Evolutionary conservation across 1,140 invertebrate species (phyloP).

Genomic region (Drosophila lowei): DNA sequence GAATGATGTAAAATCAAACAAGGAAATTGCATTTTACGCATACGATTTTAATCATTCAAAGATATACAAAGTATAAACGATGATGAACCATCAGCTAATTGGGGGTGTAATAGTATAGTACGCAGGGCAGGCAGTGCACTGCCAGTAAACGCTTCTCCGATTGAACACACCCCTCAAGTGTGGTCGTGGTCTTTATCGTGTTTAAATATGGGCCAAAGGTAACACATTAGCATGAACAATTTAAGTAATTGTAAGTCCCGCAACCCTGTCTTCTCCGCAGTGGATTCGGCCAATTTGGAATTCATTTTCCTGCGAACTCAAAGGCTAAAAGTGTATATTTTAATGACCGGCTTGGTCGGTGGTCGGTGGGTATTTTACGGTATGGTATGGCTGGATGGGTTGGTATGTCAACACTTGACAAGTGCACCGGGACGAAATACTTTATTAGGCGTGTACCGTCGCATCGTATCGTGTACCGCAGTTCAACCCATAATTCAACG

Average conservation of each 20-base stretch:
- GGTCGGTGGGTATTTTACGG: background rate
- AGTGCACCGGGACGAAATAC: conserved; percentile 64
- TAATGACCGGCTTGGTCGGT: conserved; percentile 57
- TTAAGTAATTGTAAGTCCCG: conserved; percentile 46
- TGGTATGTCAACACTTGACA: conserved; percentile 75
- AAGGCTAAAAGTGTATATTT: conserved; percentile 58
- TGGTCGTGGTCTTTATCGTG: conserved; percentile 29
- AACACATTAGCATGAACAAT: conserved; percentile 65
- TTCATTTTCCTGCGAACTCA: background rate
- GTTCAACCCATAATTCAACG: conserved; percentile 38
- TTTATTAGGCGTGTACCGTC: conserved; percentile 45
- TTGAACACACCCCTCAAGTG: conserved; percentile 46
- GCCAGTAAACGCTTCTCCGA: conserved; percentile 23
- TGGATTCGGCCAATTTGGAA: conserved; percentile 46
- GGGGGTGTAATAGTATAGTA: conserved; percentile 65
- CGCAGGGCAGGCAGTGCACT: conserved; percentile 3
- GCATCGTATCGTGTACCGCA: conserved; percentile 43
- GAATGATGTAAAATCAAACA: too few relatives aligned
- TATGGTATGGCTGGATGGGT: conserved; percentile 12
- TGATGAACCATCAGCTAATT: conserved; percentile 62
- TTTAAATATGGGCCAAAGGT: conserved; percentile 64
- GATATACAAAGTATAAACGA: background rate
- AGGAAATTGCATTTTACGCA: too few relatives aligned
- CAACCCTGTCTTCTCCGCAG: conserved; percentile 29
- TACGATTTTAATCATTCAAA: background rate